Base-by-base conservation (phyloP, 2,113 vertebrate genomes). In the Leptosomus discolor region DNA sequence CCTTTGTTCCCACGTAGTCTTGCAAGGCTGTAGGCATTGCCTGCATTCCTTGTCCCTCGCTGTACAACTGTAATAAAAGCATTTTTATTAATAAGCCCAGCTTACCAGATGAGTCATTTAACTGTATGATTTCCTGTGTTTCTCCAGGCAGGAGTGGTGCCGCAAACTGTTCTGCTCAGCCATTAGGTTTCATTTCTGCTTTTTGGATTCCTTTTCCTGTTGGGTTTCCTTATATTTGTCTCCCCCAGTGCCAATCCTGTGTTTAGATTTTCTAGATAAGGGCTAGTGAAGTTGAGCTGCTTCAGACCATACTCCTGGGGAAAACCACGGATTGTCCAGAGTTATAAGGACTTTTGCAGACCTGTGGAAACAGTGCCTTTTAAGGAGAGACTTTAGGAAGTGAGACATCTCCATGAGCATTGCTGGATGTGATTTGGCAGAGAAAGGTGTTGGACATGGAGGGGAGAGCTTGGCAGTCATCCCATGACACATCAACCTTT, bases 1-100 rank as follows among this genome's bases (percentile, higher is more conserved):
- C 5, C 61, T 58, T 41, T 51, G 36, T 14, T 79, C 67, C 70
- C 63, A 20, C 0, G 0, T 1, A 34, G 57, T 18, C 8, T 24
- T 73, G 36, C 48, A 51, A 69, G 61, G 56, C 41, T 75, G 30
- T 48, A 56, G 69, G 34, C 70, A 64, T 48, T 0, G 1, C 32
- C 82, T 79, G 34, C 27, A 22, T n/a, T 48, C 70, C 53, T 68
- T 36, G 12, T 68, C 36, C 48, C 23, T 79, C 3, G 0, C 30
- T 88, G 65, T 22, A 3, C 17, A 60, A 43, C 20, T 56, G 39
- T 34, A 92, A 84, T 41, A 54, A 91, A 70, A 43, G 6, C 2
- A 1, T 36, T 67, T 65, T 91, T 51, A 69, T 70, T 39, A 58
- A 56, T 63, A 14, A 84, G 8, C 32, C 26, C 26, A 26, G 5